Conservation (phyloP, 1,140 invertebrate genomes). For the Aphis gossypii region DNA sequence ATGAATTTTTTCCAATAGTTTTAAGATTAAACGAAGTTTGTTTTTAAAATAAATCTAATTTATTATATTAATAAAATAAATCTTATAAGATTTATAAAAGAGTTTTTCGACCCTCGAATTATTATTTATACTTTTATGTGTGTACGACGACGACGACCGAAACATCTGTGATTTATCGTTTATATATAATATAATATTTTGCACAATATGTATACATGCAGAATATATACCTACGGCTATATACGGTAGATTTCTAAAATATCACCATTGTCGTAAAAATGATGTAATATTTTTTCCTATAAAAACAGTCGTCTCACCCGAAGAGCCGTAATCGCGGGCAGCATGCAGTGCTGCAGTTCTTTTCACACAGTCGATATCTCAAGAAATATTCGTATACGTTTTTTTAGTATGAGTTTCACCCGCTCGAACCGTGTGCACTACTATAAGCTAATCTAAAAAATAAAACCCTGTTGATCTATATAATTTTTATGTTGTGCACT, state of each 20-base stretch:
- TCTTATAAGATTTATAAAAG: neutral
- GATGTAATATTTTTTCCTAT: slow-evolving; percentile 34
- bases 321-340: slow-evolving; percentile 7
- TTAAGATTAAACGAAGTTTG: neutral
- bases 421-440: neutral
- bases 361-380: neutral
- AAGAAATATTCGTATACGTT: neutral
- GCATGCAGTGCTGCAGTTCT: neutral
- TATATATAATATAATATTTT: slow-evolving; percentile 1
- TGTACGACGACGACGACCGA: neutral
- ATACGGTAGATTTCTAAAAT: slow-evolving; percentile 7
- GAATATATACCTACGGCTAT: neutral
- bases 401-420: neutral
- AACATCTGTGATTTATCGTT: slow-evolving; percentile 44
- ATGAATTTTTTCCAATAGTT: neutral
- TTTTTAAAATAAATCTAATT: neutral
- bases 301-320: slow-evolving; percentile 9
- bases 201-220: neutral
- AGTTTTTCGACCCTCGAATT: neutral
- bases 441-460: neutral
- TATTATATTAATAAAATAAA: neutral
- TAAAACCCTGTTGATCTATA: neutral
- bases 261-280: slow-evolving; percentile 33
- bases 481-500: neutral
- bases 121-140: slow-evolving; percentile 1